Evolutionary conservation across 2,888 invertebrate genomes (phyloP).

Genomic region (Noctua janthina): DNA sequence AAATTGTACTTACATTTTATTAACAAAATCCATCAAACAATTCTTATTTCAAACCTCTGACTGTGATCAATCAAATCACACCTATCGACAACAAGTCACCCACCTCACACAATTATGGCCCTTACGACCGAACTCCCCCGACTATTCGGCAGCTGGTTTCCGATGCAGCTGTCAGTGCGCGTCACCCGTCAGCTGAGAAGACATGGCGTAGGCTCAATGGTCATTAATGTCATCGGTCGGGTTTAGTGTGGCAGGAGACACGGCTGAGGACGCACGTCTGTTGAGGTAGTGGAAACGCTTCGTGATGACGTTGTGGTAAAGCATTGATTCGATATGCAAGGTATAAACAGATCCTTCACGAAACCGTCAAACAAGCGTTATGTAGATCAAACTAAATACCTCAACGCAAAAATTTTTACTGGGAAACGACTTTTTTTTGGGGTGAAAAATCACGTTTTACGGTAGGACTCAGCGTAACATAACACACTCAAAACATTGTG

Average conservation of each 20-base stretch:
- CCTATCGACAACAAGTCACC: slow-evolving; percentile 4
- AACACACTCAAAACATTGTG: too few species aligned
- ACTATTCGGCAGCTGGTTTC: slow-evolving; percentile 47
- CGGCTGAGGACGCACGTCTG: slow-evolving; percentile 22
- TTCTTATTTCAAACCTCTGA: slow-evolving; percentile 17
- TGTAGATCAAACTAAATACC: too few species aligned
- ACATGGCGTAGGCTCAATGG: slow-evolving; percentile 53
- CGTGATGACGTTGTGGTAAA: neutral
- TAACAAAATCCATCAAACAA: neutral
- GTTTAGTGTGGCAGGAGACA: slow-evolving; percentile 42
- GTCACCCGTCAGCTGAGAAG: slow-evolving; percentile 53
- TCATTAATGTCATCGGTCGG: slow-evolving; percentile 60
- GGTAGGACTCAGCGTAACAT: too few species aligned
- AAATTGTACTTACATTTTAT: neutral
- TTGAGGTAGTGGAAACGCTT: slow-evolving; percentile 31
- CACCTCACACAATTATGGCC: slow-evolving; percentile 40
- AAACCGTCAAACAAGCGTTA: neutral
- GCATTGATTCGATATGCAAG: neutral
- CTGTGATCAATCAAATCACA: slow-evolving; percentile 21
- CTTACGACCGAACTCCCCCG: slow-evolving; percentile 28
- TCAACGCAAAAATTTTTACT: too few species aligned
- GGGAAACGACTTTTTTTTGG: too few species aligned
- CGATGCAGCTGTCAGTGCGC: slow-evolving; percentile 59
- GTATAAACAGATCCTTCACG: neutral
- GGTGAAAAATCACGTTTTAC: too few species aligned